Evolutionary conservation across 23 tunicate species (phyloP), one percentile per base, ranked within the genome.

Genomic region (Trididemnum miniatum): DNA sequence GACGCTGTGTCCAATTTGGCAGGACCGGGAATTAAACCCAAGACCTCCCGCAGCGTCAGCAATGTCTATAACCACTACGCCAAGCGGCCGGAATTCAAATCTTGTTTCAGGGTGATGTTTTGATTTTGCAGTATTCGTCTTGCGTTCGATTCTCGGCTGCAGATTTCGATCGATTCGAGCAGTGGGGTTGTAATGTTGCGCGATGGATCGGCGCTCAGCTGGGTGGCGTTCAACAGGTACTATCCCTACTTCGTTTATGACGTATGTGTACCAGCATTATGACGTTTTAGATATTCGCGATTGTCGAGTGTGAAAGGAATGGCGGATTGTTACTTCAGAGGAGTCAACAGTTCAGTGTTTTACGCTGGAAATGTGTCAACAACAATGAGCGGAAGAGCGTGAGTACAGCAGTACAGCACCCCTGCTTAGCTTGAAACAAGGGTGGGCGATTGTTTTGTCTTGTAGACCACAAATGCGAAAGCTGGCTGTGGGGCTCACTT

Each of bases 191-290:
- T 76, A 4, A 22, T 1, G 36, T 1, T 85, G 20, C 24, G 77
- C 0, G 77, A 77, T 23, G 66, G 20, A 20, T 35, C 66, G 22
- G 65, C 66, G 2, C 27, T 32, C 1, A 15, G 77, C 12, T 85
- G 82, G 83, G 57, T 75, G 1, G 82, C 89, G 1, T 34, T 62
- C 1, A 85, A 85, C 66, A 76, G 65, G 89, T 85, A n/a, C 12
- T n/a, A n/a, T n/a, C n/a, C n/a, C n/a, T n/a, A 44, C 54, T 44
- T 44, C 15, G 54, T 44, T 44, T 44, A 44, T 7, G 15, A 44
- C 15, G 12, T 44, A n/a, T n/a, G 15, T 50, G n/a, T n/a, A n/a
- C n/a, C 30, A n/a, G 18, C 71, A 23, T 5, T n/a, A n/a, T n/a
- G n/a, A 34, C 59, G 7, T 52, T 77, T 57, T 32, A 77, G 82